These are phyloP conservation scores for Nerophis lumbriciformis DNA, from an alignment of 2,113 vertebrate genomes.

Conservation along the genomic window DNA sequence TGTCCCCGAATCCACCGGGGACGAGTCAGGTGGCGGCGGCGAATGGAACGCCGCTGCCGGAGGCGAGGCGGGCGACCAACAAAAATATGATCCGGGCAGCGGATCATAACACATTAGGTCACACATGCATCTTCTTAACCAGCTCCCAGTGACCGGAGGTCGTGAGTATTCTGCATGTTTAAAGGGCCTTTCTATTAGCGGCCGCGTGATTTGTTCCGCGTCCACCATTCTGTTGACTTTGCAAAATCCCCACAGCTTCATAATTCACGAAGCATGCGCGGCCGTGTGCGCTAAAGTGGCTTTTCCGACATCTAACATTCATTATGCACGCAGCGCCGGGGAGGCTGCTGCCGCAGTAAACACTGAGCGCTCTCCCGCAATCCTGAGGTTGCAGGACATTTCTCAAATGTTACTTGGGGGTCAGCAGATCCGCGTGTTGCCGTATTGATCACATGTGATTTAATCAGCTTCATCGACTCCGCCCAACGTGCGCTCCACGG, in stretches of 20 bases:
- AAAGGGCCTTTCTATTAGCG: background rate
- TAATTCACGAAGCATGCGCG: constrained; percentile 24
- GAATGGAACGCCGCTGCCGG: no score
- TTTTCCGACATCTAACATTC: constrained; percentile 17
- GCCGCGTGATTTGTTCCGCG: constrained; percentile 17
- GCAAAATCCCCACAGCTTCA: constrained; percentile 22
- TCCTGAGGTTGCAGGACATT: constrained; percentile 24
- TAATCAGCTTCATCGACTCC: constrained; percentile 52
- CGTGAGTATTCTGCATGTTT: background rate
- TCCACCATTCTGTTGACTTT: constrained; percentile 19
- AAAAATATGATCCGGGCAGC: no score
- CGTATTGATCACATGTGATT: constrained; percentile 47
- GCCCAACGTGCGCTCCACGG: constrained; percentile 29
- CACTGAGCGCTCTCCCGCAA: constrained; percentile 1
- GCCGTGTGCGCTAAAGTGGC: constrained; percentile 3
- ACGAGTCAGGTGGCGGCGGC: no score
- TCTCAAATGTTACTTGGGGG: constrained; percentile 17
- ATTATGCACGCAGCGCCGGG: constrained; percentile 25
- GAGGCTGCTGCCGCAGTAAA: constrained; percentile 3
- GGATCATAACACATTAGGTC: no score
- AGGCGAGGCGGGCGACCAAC: no score
- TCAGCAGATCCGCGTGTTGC: constrained; percentile 35
- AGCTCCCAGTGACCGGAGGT: background rate
- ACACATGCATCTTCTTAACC: background rate
- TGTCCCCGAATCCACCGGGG: no score